A percentile compares a stretch with the other conserved stretches of the same genome.
phyloP scores from a whole-genome alignment of 2,797 vertebrate genomes.

The Hirundo rustica region DNA sequence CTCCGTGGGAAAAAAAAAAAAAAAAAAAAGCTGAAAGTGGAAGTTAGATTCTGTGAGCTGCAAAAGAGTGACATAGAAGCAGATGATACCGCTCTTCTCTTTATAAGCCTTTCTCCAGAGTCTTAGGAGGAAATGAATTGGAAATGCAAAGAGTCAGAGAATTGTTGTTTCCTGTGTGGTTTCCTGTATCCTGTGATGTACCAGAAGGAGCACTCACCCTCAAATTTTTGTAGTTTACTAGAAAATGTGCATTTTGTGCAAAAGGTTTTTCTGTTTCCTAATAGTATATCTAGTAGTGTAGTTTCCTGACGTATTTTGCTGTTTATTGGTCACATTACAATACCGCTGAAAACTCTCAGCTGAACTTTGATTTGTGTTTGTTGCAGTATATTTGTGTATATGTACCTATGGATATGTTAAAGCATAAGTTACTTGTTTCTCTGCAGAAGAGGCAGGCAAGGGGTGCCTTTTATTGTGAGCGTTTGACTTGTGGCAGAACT shows the following conservation, averaged over 20 bases:
- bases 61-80: not conserved
- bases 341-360: not conserved
- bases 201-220: not conserved
- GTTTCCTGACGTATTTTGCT: not conserved
- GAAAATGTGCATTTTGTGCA: not conserved
- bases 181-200: not conserved
- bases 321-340: not conserved
- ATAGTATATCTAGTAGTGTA: not conserved
- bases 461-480: not conserved
- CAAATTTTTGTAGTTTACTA: not conserved
- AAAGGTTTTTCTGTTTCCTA: not conserved
- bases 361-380: not conserved
- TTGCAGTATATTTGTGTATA: too few species aligned
- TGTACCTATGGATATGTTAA: not conserved
- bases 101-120: not conserved
- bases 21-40: not conserved
- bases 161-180: not conserved
- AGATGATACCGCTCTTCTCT: not conserved
- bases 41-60: not conserved
- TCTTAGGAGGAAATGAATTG: not conserved
- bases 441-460: not conserved
- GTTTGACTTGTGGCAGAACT: not conserved
- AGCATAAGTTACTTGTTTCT: not conserved
- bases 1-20: not conserved
- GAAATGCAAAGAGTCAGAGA: not conserved